phyloP scores from a whole-genome alignment of 23 tunicate species.

The Trididemnum clinides region DNA sequence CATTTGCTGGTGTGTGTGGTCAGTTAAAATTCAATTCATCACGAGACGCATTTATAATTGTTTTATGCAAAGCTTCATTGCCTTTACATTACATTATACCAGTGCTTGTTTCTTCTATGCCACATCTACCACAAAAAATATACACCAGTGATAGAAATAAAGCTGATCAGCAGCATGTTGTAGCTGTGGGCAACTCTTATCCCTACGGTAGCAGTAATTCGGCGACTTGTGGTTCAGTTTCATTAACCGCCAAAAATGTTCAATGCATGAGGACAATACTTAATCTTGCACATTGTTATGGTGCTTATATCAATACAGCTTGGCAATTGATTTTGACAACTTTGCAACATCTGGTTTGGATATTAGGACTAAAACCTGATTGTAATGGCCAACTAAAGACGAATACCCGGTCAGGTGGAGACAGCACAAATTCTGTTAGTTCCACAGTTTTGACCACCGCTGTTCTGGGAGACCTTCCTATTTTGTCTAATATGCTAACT shows the following conservation, averaged over 20 bases:
- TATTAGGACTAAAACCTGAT: slow-evolving; percentile 86
- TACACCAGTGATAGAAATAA: slow-evolving; percentile 39
- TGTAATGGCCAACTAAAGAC: slow-evolving; percentile 66
- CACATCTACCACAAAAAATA: slow-evolving; percentile 67
- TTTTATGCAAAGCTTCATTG: slow-evolving; percentile 83
- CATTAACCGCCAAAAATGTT: slow-evolving; percentile 87
- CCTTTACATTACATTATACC: slow-evolving; percentile 78
- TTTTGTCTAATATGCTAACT: slow-evolving; percentile 69
- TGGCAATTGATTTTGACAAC: slow-evolving; percentile 89
- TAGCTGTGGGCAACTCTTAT: slow-evolving; percentile 84
- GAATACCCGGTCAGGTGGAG: slow-evolving; percentile 56
- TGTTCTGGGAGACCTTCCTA: slow-evolving; percentile 79
- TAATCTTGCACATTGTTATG: slow-evolving; percentile 76
- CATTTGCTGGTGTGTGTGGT: slow-evolving; percentile 89
- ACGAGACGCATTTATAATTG: slow-evolving; percentile 86
- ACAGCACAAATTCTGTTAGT: slow-evolving; percentile 14
- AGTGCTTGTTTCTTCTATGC: slow-evolving; percentile 72
- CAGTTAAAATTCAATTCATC: slow-evolving; percentile 60
- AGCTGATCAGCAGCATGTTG: slow-evolving; percentile 75
- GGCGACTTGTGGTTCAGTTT: slow-evolving; percentile 39
- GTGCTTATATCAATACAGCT: slow-evolving; percentile 84
- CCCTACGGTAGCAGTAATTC: slow-evolving; percentile 23
- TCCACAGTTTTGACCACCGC: slow-evolving; percentile 90
- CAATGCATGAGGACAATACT: slow-evolving; percentile 87
- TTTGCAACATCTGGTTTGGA: slow-evolving; percentile 94